Evolutionary conservation across 2,113 vertebrate species (phyloP).

Genomic region (Myocastor coypus): DNA sequence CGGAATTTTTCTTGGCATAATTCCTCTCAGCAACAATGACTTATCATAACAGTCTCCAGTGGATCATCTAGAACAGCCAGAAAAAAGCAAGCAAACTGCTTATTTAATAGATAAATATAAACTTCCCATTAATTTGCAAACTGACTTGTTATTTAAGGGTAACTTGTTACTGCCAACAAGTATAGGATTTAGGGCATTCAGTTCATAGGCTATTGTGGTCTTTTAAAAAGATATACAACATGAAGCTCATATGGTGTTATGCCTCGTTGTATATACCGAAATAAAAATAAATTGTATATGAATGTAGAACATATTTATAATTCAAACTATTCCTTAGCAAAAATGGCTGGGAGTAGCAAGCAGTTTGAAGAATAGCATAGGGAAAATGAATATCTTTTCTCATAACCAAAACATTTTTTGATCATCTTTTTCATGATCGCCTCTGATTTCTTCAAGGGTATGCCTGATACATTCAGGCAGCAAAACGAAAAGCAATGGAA

Average conservation of each 20-base stretch:
- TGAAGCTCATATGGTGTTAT: not conserved
- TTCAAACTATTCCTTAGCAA: not conserved
- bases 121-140: not conserved
- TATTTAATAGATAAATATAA: not conserved
- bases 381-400: not conserved
- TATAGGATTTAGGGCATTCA: not conserved
- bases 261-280: not conserved
- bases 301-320: not conserved
- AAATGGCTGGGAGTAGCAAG: not conserved
- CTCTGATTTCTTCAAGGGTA: slow-evolving; percentile 80
- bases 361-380: not conserved
- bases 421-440: slow-evolving; percentile 12
- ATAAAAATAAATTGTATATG: not conserved
- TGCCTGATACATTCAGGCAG: slow-evolving; percentile 73
- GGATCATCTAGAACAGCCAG: not conserved
- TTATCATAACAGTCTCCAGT: not conserved
- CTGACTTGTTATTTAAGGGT: not conserved
- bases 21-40: not conserved
- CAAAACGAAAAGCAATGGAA: slow-evolving; percentile 73
- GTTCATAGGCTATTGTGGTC: not conserved
- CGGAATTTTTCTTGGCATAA: not conserved
- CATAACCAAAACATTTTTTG: not conserved
- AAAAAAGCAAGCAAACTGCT: not conserved
- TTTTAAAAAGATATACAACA: not conserved
- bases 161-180: not conserved